Conservation (phyloP, 2,113 vertebrate genomes). For the Paratilapia polleni region DNA sequence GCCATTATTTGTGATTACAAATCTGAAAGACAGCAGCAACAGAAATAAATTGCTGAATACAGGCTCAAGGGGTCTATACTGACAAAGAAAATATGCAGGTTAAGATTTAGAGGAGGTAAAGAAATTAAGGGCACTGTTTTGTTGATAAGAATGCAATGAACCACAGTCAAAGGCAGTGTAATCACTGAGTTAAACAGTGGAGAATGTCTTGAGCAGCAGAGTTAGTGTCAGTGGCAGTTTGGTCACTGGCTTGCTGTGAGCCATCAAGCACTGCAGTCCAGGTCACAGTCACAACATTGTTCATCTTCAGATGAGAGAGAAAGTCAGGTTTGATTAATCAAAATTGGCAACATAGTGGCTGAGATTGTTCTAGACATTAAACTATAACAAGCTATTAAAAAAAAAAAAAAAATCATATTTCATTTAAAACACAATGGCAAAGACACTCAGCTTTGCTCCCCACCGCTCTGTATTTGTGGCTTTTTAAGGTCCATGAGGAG, state of each 20-base stretch:
- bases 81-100: not conserved
- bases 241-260: constrained; percentile 38
- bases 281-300: constrained; percentile 61
- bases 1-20: constrained; percentile 3
- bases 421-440: constrained; percentile 43
- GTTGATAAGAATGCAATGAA: constrained; percentile 27
- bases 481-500: constrained; percentile 34
- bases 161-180: constrained; percentile 43
- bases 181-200: constrained; percentile 43
- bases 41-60: not conserved
- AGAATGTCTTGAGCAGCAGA: constrained; percentile 52
- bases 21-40: constrained; percentile 40
- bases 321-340: constrained; percentile 25
- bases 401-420: constrained; percentile 28
- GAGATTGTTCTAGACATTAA: constrained; percentile 45
- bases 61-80: not conserved
- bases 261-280: constrained; percentile 53
- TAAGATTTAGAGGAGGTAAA: constrained; percentile 15
- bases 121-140: constrained; percentile 40
- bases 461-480: constrained; percentile 20
- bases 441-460: constrained; percentile 32
- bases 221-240: constrained; percentile 73
- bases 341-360: constrained; percentile 34
- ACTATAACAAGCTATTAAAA: constrained; percentile 43
- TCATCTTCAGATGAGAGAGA: constrained; percentile 41